Percentiles rank a stretch among this genome's conserved stretches.
Evolutionary conservation across 2,797 vertebrate species (phyloP).

Genomic region (Furcifer pardalis): DNA sequence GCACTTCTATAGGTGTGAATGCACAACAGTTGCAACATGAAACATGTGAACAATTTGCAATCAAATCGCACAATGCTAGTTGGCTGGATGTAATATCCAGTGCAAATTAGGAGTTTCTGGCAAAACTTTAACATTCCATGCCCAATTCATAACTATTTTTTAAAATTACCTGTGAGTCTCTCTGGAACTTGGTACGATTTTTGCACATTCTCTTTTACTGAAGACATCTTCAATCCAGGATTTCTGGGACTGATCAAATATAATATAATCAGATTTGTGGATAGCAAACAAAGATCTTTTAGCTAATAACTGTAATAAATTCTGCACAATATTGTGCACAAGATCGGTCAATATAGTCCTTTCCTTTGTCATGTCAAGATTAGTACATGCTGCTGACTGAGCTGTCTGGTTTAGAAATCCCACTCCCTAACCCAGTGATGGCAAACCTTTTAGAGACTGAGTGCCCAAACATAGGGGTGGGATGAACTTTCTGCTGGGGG

Average conservation of each 20-base stretch:
- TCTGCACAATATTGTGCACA: not conserved
- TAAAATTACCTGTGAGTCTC: constrained; percentile 91
- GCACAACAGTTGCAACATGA: too few relatives aligned
- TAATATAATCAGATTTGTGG: constrained; percentile 30
- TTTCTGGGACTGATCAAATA: constrained; percentile 80
- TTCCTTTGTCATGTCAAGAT: not conserved
- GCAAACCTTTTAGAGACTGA: too few relatives aligned
- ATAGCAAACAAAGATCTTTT: not conserved
- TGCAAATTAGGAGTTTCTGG: not conserved
- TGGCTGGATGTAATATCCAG: too few relatives aligned
- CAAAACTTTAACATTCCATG: too few relatives aligned
- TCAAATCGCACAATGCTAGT: too few relatives aligned
- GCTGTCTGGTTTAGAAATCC: not conserved
- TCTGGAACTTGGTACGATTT: constrained; percentile 86
- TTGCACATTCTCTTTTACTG: constrained; percentile 91
- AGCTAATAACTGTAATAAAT: not conserved
- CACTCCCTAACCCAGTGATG: too few relatives aligned
- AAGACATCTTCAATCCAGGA: constrained; percentile 93
- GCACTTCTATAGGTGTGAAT: too few relatives aligned
- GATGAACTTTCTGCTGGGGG: too few relatives aligned
- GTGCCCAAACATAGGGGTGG: too few relatives aligned
- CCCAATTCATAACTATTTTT: too few relatives aligned
- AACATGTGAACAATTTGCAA: too few relatives aligned
- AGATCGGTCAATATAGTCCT: not conserved
- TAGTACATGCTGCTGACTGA: not conserved